phyloP scores from a whole-genome alignment of 2,888 invertebrate genomes.

The Drosophila pullipes region DNA sequence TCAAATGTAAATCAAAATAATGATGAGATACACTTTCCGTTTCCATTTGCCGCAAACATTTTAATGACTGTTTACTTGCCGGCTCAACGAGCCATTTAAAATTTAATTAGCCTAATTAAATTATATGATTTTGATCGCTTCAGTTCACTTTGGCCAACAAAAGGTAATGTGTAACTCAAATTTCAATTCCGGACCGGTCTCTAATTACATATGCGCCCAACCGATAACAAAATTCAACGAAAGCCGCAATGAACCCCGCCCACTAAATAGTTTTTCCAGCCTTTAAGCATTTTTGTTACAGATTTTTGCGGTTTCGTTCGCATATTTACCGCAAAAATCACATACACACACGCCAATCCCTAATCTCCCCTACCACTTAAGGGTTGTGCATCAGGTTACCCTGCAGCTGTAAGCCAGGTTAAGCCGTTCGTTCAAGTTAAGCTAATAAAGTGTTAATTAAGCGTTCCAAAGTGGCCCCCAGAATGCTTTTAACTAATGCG shows the following conservation, averaged over 20 bases:
- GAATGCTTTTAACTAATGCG: slow-evolving; percentile 63
- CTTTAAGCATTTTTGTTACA: slow-evolving; percentile 70
- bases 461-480: slow-evolving; percentile 66
- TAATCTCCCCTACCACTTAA: background rate
- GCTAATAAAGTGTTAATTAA: slow-evolving; percentile 79
- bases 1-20: background rate
- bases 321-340: slow-evolving; percentile 69
- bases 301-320: slow-evolving; percentile 64
- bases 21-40: slow-evolving; percentile 1
- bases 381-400: slow-evolving; percentile 37
- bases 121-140: slow-evolving; percentile 63
- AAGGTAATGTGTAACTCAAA: slow-evolving; percentile 32
- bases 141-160: slow-evolving; percentile 38
- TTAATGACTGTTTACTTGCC: slow-evolving; percentile 18
- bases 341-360: slow-evolving; percentile 39
- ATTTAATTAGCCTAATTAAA: slow-evolving; percentile 67
- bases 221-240: slow-evolving; percentile 33
- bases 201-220: slow-evolving; percentile 46
- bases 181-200: slow-evolving; percentile 38
- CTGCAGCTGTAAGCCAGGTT: slow-evolving; percentile 53
- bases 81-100: slow-evolving; percentile 35
- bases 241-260: slow-evolving; percentile 27
- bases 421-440: slow-evolving; percentile 60
- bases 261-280: slow-evolving; percentile 71
- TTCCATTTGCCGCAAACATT: slow-evolving; percentile 8